Evolutionary conservation across 1,140 invertebrate species (phyloP).

Genomic region (Anastrepha ludens): DNA sequence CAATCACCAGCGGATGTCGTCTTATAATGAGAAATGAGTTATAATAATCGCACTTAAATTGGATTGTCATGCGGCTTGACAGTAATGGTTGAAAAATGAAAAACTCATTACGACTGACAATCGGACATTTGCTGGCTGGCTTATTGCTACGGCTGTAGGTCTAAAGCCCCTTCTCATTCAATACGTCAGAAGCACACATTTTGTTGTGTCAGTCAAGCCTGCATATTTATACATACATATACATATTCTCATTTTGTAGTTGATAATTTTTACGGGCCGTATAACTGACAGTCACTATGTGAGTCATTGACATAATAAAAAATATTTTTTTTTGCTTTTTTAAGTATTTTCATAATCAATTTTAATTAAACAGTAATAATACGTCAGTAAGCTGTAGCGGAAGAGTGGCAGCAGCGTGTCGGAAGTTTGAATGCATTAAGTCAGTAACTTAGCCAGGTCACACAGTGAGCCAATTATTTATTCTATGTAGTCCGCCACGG

Average conservation of each 20-base stretch:
- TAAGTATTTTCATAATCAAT: constrained; percentile 48
- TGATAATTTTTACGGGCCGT: constrained; percentile 25
- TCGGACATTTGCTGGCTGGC: constrained; percentile 31
- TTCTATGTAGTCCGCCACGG: neutral
- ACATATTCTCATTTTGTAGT: constrained; percentile 26
- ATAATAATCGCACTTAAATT: constrained; percentile 55
- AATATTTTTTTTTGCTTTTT: neutral
- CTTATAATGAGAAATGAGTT: constrained; percentile 51
- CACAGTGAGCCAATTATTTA: constrained; percentile 43
- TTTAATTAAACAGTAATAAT: constrained; percentile 52
- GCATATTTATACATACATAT: constrained; percentile 32
- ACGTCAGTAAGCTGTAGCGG: constrained; percentile 45
- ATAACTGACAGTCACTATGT: neutral
- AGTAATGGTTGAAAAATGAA: constrained; percentile 53
- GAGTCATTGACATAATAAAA: neutral
- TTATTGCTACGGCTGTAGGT: neutral
- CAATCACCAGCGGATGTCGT: constrained; percentile 12
- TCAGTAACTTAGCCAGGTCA: constrained; percentile 47
- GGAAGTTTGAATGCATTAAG: constrained; percentile 50
- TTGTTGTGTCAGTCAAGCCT: constrained; percentile 27
- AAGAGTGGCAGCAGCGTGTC: constrained; percentile 46
- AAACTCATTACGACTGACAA: constrained; percentile 51
- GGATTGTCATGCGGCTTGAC: constrained; percentile 54
- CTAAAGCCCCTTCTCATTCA: constrained; percentile 30
- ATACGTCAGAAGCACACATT: constrained; percentile 29